Evolutionary conservation across 2,797 vertebrate genomes (phyloP), one percentile per base, ranked within the genome.

Genomic region (Malurus splendens): DNA sequence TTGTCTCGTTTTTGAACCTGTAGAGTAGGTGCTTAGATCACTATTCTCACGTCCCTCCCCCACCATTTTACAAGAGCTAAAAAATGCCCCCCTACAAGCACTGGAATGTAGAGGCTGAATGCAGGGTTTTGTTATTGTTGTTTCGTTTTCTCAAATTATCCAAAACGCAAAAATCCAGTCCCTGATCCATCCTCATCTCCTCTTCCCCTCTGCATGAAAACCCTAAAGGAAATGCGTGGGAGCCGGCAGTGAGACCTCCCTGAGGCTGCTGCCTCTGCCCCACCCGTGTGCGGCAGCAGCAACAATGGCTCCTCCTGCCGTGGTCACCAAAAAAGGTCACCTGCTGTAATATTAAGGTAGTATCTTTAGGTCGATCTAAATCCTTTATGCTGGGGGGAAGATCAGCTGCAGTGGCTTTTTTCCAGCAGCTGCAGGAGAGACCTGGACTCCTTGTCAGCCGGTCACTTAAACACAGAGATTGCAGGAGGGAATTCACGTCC

Each of bases 1-100:
- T 52, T 5, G 32, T 77, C 22, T 57, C 27, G 30, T 62, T 86
- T 86, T 41, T 65, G 67, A 95, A 92, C 87, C 87, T 93, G 80
- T 36, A 57, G 30, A 52, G 18, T 57, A 76, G 67, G 82, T 81
- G 73, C 71, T 75, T 16, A 6, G 28, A 52, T 73, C 20, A 38
- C 73, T 92, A 52, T 65, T 75, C 54, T 78, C 70, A 73, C 3
- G 28, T 78, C 42, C 54, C 56, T 66, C 80, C 80, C 62, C 68
- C 77, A 83, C 48, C 42, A 23, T 90, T 94, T 93, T 87, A 87
- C 60, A 90, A 87, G 64, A 89, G 28, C 90, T 93, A 71, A 91
- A 93, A 95, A 89, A 95, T 87, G 92, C 60, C 90, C 94, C 90
- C 90, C 89, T 90, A 59, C 89, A 77, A 90, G 82, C 89, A 56